These are phyloP conservation scores for Cryptoblepharus egeriae DNA, from an alignment of 2,797 vertebrate species.

Conservation along the genomic window DNA sequence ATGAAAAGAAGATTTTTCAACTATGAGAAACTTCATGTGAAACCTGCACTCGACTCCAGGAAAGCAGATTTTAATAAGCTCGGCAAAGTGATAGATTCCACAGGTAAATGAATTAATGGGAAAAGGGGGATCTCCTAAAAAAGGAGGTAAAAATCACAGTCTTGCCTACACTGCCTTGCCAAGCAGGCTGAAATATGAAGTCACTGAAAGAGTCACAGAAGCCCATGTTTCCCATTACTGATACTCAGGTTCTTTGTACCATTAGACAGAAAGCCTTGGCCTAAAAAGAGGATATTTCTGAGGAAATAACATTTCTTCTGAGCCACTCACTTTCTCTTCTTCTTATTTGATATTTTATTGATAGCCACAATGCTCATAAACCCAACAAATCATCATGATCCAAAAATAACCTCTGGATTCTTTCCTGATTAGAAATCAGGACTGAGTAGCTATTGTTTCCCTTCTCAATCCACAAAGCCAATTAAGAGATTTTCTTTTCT, in stretches of 20 bases:
- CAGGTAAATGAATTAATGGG: too few species aligned
- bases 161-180: background rate
- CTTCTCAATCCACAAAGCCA: background rate
- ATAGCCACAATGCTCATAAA: background rate
- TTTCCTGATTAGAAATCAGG: background rate
- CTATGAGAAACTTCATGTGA: too few species aligned
- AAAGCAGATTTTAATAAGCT: too few species aligned
- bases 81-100: too few species aligned
- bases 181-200: background rate
- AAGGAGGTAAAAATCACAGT: too few species aligned
- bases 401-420: background rate
- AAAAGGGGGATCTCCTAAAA: too few species aligned
- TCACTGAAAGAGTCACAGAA: conserved; percentile 10
- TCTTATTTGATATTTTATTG: background rate
- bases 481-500: conserved; percentile 8
- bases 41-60: too few species aligned
- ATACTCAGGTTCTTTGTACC: background rate
- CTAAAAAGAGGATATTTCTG: background rate
- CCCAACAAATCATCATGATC: conserved; percentile 4
- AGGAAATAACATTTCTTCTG: background rate
- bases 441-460: background rate
- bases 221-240: background rate
- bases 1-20: too few species aligned
- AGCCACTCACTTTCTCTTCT: background rate
- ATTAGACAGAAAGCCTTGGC: background rate